These are phyloP conservation scores for Spheniscus mendiculus DNA, from an alignment of 2,113 vertebrate species.

Conservation along the genomic window DNA sequence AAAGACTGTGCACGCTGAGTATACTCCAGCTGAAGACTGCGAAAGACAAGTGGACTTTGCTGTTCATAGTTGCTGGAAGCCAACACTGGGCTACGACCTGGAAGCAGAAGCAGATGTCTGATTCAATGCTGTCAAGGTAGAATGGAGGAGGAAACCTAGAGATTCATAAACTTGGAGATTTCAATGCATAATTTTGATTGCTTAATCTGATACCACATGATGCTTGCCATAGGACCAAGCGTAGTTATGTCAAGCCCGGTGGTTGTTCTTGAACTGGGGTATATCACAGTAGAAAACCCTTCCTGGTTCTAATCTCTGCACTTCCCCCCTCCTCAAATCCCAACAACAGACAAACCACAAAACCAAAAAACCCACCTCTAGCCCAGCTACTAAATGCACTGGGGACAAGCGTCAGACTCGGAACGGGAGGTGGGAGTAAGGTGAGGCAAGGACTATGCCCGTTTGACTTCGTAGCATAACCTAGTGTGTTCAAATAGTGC, in stretches of 20 bases:
- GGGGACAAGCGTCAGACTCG: background rate
- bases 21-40: background rate
- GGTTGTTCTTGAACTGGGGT: background rate
- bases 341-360: background rate
- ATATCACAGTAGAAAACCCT: background rate
- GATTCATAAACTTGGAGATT: background rate
- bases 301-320: background rate
- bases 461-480: background rate
- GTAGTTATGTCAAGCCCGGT: background rate
- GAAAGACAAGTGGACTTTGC: background rate
- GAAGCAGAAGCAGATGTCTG: background rate
- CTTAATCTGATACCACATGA: accelerated
- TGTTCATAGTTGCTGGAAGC: background rate
- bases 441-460: accelerated
- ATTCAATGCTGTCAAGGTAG: background rate
- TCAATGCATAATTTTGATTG: background rate
- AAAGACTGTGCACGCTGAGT: accelerated
- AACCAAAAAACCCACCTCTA: background rate
- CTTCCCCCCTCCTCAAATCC: background rate
- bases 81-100: background rate
- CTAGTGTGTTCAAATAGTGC: background rate
- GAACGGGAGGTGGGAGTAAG: background rate
- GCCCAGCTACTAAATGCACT: background rate
- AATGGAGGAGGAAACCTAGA: background rate
- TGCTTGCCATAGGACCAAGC: accelerated